Conservation (phyloP, 2,113 vertebrate species). For the Cyprinodon variegatus region DNA sequence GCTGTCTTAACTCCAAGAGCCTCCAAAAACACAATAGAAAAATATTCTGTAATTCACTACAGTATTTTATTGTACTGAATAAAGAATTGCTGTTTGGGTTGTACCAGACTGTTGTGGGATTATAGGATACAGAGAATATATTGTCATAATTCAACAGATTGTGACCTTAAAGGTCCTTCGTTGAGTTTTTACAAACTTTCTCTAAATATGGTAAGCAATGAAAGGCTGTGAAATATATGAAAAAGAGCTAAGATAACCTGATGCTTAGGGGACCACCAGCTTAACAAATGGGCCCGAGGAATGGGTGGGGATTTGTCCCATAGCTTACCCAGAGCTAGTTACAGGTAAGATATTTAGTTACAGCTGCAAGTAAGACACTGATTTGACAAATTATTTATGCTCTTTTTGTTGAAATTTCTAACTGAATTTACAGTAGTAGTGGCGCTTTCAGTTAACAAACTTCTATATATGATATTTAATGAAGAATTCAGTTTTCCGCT, state of each 20-base stretch:
- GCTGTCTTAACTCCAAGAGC: too few relatives aligned
- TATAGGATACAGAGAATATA: background rate
- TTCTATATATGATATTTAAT: background rate
- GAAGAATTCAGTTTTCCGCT: background rate
- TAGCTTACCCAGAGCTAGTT: too few relatives aligned
- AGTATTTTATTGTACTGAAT: conserved; percentile 18
- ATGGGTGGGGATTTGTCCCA: too few relatives aligned
- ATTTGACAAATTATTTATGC: background rate
- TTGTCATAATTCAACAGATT: background rate
- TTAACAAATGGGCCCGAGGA: too few relatives aligned
- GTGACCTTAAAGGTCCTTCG: background rate
- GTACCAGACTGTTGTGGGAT: background rate
- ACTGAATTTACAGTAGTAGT: background rate
- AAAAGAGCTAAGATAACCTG: too few relatives aligned
- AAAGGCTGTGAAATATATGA: too few relatives aligned
- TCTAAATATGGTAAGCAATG: too few relatives aligned
- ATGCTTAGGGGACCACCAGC: too few relatives aligned
- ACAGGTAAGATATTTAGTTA: background rate
- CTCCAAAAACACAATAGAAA: conserved; percentile 25
- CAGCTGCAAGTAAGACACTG: background rate
- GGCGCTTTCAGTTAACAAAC: background rate
- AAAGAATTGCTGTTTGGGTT: conserved; percentile 23
- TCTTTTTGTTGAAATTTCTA: background rate
- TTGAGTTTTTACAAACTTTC: background rate
- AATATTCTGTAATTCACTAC: conserved; percentile 42